phyloP scores from a whole-genome alignment of 2,797 vertebrate species.

The Myiothlypis coronata region DNA sequence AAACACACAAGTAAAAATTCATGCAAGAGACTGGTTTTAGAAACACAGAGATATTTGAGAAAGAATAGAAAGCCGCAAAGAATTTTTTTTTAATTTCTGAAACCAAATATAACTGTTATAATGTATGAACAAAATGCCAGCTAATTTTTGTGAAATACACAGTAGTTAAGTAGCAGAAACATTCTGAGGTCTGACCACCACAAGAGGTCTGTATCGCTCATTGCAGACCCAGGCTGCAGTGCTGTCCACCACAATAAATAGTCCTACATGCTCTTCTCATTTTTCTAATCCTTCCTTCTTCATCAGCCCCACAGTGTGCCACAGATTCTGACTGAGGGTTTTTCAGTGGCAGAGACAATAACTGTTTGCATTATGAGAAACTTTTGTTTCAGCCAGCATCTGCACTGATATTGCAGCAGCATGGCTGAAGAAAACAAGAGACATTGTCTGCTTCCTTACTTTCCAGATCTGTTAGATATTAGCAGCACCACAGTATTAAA shows the following conservation, averaged over 20 bases:
- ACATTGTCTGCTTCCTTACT: background rate
- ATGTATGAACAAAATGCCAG: background rate
- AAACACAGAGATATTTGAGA: background rate
- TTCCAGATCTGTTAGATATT: background rate
- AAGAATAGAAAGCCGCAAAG: background rate
- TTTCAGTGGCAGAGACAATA: background rate
- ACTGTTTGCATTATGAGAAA: background rate
- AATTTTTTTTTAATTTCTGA: background rate
- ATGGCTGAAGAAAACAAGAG: background rate
- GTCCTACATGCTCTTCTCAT: rapidly evolving
- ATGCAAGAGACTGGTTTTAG: background rate
- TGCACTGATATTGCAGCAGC: background rate
- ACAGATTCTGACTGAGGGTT: background rate
- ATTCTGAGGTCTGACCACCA: background rate
- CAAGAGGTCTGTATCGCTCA: background rate
- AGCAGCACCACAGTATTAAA: background rate
- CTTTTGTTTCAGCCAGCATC: background rate
- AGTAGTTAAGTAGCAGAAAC: background rate
- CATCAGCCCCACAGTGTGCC: background rate
- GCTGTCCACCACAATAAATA: background rate
- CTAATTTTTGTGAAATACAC: background rate
- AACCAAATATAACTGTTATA: background rate
- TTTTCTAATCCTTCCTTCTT: background rate
- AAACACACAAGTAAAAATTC: background rate
- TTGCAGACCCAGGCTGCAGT: background rate